Conservation (phyloP, 2,797 vertebrate species). For the Craterocephalus amniculus region DNA sequence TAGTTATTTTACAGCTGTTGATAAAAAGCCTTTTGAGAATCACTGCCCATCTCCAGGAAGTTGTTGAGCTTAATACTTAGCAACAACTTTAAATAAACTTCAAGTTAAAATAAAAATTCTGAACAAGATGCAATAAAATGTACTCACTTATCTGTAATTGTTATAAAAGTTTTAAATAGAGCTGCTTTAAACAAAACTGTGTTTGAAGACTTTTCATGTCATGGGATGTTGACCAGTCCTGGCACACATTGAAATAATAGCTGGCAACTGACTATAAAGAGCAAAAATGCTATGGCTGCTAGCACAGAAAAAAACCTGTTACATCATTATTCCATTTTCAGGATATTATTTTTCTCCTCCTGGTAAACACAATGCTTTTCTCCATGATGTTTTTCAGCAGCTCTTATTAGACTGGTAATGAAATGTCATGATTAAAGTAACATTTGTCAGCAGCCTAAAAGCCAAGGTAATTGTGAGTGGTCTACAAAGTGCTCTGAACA, state of each 20-base stretch:
- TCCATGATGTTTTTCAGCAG: background rate
- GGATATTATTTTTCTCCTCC: background rate
- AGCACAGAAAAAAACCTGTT: slow-evolving; percentile 12
- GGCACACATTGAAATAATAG: background rate
- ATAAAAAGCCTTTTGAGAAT: background rate
- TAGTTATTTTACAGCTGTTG: background rate
- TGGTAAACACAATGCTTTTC: background rate
- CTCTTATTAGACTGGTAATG: background rate
- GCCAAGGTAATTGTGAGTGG: slow-evolving; percentile 12
- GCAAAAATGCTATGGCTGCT: background rate
- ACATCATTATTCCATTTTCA: background rate
- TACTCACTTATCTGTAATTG: background rate
- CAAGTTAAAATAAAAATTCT: background rate
- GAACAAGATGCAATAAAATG: background rate
- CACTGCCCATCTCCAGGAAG: background rate
- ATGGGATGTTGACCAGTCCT: background rate
- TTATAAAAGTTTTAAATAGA: background rate
- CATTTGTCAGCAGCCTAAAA: slow-evolving; percentile 11
- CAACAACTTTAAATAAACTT: background rate
- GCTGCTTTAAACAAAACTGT: background rate
- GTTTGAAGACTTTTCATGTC: background rate
- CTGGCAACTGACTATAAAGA: background rate
- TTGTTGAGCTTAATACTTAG: no score
- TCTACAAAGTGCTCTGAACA: slow-evolving; percentile 20
- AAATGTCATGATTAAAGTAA: slow-evolving; percentile 3